Base-by-base conservation (phyloP, 2,888 invertebrate species). In the Notodonta ziczac region DNA sequence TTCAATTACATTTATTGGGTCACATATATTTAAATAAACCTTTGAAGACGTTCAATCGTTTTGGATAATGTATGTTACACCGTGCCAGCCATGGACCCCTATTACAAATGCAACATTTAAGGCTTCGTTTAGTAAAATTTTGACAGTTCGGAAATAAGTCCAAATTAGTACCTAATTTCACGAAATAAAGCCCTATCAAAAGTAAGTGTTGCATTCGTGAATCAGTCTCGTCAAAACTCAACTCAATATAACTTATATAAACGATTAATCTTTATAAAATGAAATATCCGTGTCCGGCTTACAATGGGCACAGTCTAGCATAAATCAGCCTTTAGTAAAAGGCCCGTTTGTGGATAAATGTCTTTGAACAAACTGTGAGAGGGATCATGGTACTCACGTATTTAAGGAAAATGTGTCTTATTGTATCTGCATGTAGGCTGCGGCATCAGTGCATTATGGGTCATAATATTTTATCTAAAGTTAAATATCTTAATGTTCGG, bases 381-480 rank as follows among this genome's bases (percentile, higher is more conserved):
- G 81, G 80, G 80, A 79, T 81, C 83, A 80, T 76, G 70, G 75
- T 77, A 68, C 64, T 61, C 57, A 69, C 66, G 72, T 75, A 70
- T 74, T 76, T 69, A 76, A 66, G 61, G 65, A 77, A 74, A 86
- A 77, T 81, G 80, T 88, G 84, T 88, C 80, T 24, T 74, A 80
- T 84, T 82, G 77, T 85, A 80, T 79, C 76, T 91, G 93, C 92
- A 92, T 93, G 91, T 90, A 91, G 90, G 86, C 79, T 86, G 86
- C 80, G 74, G 78, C 84, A 85, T 85, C 81, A 81, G 71, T 83
- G 88, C 86, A 89, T 89, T 81, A 74, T 78, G 77, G 73, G 60
- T 76, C 70, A 71, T 76, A 35, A 35, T 63, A 55, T 67, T 63
- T 66, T 65, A 61, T 60, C 51, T 53, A 60, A 69, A 64, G 66